phyloP scores from a whole-genome alignment of 2,888 invertebrate genomes.

The Trypoxylon attenuatum region DNA sequence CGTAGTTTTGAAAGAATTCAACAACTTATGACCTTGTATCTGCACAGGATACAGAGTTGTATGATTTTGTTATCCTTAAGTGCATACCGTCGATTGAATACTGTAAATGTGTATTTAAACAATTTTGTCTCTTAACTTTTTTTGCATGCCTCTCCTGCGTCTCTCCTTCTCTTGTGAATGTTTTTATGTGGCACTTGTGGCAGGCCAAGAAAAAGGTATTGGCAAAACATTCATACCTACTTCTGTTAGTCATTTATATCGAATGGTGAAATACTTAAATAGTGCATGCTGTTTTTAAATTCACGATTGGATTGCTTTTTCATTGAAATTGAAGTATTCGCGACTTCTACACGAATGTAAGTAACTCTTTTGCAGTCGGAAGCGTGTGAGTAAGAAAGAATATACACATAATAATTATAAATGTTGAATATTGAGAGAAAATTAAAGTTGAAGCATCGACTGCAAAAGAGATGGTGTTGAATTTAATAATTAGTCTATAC shows the following conservation, averaged over 20 bases:
- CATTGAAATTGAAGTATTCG: neutral
- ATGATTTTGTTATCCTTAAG: too few species aligned
- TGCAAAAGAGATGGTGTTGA: too few species aligned
- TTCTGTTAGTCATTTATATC: constrained; percentile 67
- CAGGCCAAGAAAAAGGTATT: constrained; percentile 82
- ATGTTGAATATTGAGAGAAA: too few species aligned
- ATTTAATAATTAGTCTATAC: too few species aligned
- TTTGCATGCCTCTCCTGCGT: constrained; percentile 82
- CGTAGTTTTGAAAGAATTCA: too few species aligned
- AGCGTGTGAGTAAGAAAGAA: too few species aligned
- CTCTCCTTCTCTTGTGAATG: constrained; percentile 83
- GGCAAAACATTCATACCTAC: constrained; percentile 74
- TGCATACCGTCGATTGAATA: constrained; percentile 44
- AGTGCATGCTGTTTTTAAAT: constrained; percentile 52
- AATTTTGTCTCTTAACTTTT: constrained; percentile 75
- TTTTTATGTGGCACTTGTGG: constrained; percentile 83
- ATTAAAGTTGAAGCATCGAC: too few species aligned
- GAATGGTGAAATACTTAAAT: constrained; percentile 18
- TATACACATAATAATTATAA: too few species aligned
- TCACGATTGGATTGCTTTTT: constrained; percentile 7
- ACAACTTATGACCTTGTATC: too few species aligned
- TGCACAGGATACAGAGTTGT: too few species aligned
- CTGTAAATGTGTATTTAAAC: constrained; percentile 63
- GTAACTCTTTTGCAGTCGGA: too few species aligned
- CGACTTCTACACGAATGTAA: too few species aligned